Conservation (phyloP, 2,797 vertebrate species). For the Caiman crocodilus region DNA sequence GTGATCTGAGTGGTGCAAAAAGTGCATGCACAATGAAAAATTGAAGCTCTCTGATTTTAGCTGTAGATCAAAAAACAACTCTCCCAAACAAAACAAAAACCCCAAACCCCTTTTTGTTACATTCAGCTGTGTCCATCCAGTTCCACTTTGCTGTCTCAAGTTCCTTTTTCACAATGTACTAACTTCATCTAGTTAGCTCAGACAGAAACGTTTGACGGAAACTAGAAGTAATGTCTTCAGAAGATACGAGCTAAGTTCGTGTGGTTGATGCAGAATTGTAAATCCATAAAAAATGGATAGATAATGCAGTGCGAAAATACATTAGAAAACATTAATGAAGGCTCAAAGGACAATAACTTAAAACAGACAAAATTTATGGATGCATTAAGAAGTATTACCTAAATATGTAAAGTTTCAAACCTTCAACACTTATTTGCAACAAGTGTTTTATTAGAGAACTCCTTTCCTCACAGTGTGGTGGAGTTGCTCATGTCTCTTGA, state of each 20-base stretch:
- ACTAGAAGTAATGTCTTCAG: background rate
- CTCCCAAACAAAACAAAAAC: too few relatives aligned
- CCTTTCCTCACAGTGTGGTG: background rate
- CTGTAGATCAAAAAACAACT: background rate
- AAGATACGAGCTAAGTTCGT: rapidly evolving
- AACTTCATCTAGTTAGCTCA: background rate
- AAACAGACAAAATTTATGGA: background rate
- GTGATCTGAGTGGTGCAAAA: background rate
- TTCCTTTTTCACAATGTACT: background rate
- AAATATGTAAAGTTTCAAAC: background rate
- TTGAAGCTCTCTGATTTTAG: background rate
- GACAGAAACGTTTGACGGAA: background rate
- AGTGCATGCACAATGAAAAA: background rate
- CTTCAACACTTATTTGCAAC: background rate
- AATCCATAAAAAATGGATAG: background rate
- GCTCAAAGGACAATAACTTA: rapidly evolving
- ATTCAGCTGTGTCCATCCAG: background rate
- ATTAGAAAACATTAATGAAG: background rate
- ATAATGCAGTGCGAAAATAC: background rate
- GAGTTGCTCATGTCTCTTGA: background rate
- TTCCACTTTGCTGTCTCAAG: background rate
- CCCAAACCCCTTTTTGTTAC: background rate
- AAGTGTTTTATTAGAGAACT: background rate
- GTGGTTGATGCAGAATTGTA: background rate
- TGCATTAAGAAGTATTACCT: background rate